Conservation (phyloP, 2,888 invertebrate genomes). For the Ferdinandea cuprea region DNA sequence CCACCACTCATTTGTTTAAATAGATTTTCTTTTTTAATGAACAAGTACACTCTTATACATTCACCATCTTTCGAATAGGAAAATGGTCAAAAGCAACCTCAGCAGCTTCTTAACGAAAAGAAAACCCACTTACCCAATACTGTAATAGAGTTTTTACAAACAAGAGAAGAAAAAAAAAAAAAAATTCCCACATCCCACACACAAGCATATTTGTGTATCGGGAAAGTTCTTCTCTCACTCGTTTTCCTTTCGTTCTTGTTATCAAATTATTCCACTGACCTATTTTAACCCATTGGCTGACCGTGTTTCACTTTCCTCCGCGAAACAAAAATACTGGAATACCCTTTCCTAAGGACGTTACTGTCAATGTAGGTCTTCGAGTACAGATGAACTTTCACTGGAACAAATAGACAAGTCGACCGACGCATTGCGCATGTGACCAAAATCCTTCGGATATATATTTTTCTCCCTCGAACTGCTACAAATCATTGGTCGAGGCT, state of each 20-base stretch:
- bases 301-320: constrained; percentile 70
- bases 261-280: constrained; percentile 73
- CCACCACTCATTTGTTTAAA: too few species aligned
- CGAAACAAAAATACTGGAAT: constrained; percentile 59
- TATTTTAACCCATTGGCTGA: constrained; percentile 57
- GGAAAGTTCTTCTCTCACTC: neutral
- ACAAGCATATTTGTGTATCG: neutral
- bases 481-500: neutral
- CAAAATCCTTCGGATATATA: constrained; percentile 44
- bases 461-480: constrained; percentile 35
- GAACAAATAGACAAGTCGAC: constrained; percentile 30
- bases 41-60: too few species aligned
- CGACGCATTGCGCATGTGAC: constrained; percentile 58
- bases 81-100: neutral
- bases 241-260: constrained; percentile 44
- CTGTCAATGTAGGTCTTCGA: constrained; percentile 72
- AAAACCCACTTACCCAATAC: constrained; percentile 10
- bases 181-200: constrained; percentile 39
- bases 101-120: constrained; percentile 28
- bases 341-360: constrained; percentile 73
- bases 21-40: too few species aligned
- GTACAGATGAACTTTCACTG: constrained; percentile 71
- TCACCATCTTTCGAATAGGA: too few species aligned
- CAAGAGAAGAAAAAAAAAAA: too few species aligned
- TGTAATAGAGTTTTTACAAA: neutral